Evolutionary conservation across 2,888 invertebrate genomes (phyloP), one percentile per base, ranked within the genome.

Genomic region (Apodemia mormo): DNA sequence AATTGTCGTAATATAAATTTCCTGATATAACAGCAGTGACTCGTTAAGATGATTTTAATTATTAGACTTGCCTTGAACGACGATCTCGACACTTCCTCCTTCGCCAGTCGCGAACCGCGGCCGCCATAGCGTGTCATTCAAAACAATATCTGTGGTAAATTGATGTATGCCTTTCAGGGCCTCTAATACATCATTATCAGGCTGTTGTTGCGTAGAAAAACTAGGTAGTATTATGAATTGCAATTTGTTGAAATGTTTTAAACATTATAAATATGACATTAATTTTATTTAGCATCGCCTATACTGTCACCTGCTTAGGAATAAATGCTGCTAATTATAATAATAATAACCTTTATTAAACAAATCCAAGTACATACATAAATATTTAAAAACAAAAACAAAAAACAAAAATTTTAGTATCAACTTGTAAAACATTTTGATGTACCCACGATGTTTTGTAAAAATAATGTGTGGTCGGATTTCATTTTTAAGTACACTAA

Each of bases 111-210:
- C 52, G 52, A 6, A n/a, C 61, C 33, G 58, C 10, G 29, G 68
- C 66, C 68, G 72, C 67, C 69, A 69, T 66, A 67, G 71, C 68
- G 65, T 70, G 68, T 73, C 68, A 67, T 72, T 72, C 70, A 68
- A 61, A 66, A 69, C 72, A 72, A 72, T 72, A 66, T 67, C 70
- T 69, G 71, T 73, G 70, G 68, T 68, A 70, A 75, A 75, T 75
- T 33, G 70, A 64, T 68, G 67, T 65, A 68, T 66, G 56, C 67
- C 65, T 71, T 67, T 71, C 74, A 74, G 54, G 75, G 70, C 66
- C 75, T 65, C 56, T 45, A 37, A 66, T 71, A 54, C 65, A 65
- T 71, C 67, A 71, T 71, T 69, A 64, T 65, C 65, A 40, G 54
- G 54, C 33, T 58, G 33, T 66, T 29, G 33, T 33, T 68, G 14